A percentile compares a stretch with the other conserved stretches of the same genome.
Conservation (phyloP, 2,888 invertebrate species). For the Incurvaria masculella region DNA sequence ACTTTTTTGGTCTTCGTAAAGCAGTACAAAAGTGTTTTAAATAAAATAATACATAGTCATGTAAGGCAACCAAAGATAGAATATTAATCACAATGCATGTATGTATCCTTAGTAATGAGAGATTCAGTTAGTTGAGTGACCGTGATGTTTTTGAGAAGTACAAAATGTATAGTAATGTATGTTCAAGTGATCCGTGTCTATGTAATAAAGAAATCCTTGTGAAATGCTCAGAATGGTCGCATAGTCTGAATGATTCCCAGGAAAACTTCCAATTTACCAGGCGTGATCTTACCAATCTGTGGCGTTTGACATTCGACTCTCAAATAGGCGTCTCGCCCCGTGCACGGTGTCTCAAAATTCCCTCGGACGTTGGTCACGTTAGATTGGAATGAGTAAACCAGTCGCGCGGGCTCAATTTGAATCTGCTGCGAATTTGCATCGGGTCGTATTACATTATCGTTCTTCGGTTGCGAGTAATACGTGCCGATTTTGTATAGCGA, state of each 20-base stretch:
- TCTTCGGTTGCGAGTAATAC: slow-evolving; percentile 39
- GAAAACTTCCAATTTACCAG: background rate
- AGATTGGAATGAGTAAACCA: slow-evolving; percentile 39
- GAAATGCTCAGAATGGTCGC: too few relatives aligned
- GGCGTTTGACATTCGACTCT: background rate
- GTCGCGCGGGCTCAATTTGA: slow-evolving; percentile 45
- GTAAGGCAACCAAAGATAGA: too few relatives aligned
- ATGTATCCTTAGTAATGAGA: too few relatives aligned
- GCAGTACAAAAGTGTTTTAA: too few relatives aligned
- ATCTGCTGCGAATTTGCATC: slow-evolving; percentile 46
- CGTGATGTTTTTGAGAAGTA: too few relatives aligned
- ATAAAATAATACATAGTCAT: too few relatives aligned
- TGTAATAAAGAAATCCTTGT: too few relatives aligned
- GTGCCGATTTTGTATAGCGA: slow-evolving; percentile 48
- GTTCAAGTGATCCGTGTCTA: too few relatives aligned
- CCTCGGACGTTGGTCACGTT: slow-evolving; percentile 41
- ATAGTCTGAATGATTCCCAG: background rate
- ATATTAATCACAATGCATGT: too few relatives aligned
- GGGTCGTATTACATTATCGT: slow-evolving; percentile 46
- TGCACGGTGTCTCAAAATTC: slow-evolving; percentile 16
- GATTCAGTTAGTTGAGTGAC: too few relatives aligned
- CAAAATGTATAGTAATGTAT: too few relatives aligned
- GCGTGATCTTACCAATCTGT: background rate
- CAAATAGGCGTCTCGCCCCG: background rate
- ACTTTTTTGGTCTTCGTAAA: too few relatives aligned